Base-by-base conservation (phyloP, 2,797 vertebrate species). In the Gephyroberyx darwinii region DNA sequence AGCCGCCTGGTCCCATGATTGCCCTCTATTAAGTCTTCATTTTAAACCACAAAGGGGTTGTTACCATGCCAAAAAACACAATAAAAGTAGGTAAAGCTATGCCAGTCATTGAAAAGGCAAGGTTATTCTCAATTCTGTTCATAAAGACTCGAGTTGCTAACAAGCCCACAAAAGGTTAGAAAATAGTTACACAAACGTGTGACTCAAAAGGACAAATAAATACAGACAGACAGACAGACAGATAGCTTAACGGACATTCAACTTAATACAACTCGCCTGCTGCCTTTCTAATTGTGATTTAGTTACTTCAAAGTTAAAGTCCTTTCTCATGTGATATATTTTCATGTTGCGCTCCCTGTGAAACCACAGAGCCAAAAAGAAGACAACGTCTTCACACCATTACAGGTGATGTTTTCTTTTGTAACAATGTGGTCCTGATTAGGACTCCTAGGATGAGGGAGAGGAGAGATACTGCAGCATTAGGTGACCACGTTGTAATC, bases 31-130 rank as follows among this genome's bases (percentile, higher is more conserved):
- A 47, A 16, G 14, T 48, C 22, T 33, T 50, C 39, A 33, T 64
- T 51, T 47, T 48, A 14, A 33, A 48, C 17, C 39, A 48, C 60
- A 47, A 65, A 39, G 16, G 62, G 33, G 16, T 60, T 16, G 33
- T 26, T 41, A 6, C 61, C 6, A 16, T 65, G 50, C 22, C 43
- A 22, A 26, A 39, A 3, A 41, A 37, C 62, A 52, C 62, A 65
- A 53, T 26, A 17, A 47, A 48, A 48, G 9, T 13, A 13, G 20
- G 37, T 26, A 8, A 59, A 20, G 35, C 20, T n/a, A 41, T 22
- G 8, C 14, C 45, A 3, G 14, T 17, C 43, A 47, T 7, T 16
- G 45, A 47, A n/a, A 47, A n/a, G 45, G 45, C 14, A 6, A n/a
- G 45, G 16, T n/a, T 5, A 47, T n/a, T 16, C 45, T 17, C 14